Base-by-base conservation (phyloP, 2,888 invertebrate species). In the Cheilosia scutellata region DNA sequence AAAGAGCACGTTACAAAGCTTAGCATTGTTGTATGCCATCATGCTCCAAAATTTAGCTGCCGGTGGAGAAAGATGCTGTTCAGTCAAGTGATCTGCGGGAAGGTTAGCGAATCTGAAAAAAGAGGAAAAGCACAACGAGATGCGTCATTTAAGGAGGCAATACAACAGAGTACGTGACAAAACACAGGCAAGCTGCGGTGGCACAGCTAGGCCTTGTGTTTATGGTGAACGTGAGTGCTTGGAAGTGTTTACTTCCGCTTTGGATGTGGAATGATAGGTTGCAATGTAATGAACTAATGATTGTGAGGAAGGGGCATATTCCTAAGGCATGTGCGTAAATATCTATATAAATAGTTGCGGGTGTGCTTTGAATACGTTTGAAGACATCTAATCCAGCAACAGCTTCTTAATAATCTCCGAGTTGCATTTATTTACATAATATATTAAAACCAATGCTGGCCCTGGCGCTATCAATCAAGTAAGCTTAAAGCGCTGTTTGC, bases 1-100 rank as follows among this genome's bases (percentile, higher is more conserved):
- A 90, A 97, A 96, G 25, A 98, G 93, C 63, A 98, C 94, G 93
- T 97, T 98, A 90, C 96, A 98, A 44, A 98, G 93, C 92, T 99
- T 98, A 0, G 96, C 96, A 92, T 97, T 95, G 90, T 98, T 98
- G 92, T 98, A 99, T 0, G 97, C 97, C 93, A 95, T 95, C 95
- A 98, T 96, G 74, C 96, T 94, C 93, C 95, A 95, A 92, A 96
- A 98, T 82, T 95, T 94, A 16, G 95, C 94, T 13, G 94, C 93
- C 0, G 95, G 93, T 62, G 96, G 96, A 3, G 97, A 96, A 71
- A 98, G 93, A 88, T 93, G 94, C 88, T 94, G 94, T 74, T 93
- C 92, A 2, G 93, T 93, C 88, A 95, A 93, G 87, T 91, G 89
- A 57, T 94, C 94, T 66, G 88, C 91, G 44, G 93, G 93, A 70